These are phyloP conservation scores for Lithosia quadra DNA, from an alignment of 2,888 invertebrate genomes.

Conservation along the genomic window DNA sequence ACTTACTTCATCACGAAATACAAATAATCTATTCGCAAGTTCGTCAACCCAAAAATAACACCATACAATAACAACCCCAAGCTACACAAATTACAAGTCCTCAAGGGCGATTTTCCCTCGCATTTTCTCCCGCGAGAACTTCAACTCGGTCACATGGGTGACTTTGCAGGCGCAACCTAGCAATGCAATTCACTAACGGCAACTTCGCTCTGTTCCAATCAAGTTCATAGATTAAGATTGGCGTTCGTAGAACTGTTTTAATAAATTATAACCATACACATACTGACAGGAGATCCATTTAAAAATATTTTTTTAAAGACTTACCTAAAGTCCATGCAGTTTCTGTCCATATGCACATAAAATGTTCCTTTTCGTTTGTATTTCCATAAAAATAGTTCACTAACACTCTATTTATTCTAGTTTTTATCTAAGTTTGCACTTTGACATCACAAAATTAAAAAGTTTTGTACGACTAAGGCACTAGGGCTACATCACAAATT, in stretches of 20 bases:
- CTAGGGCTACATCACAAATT: conserved; percentile 83
- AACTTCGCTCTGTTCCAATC: conserved; percentile 77
- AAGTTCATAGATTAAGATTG: conserved; percentile 86
- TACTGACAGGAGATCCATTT: conserved; percentile 34
- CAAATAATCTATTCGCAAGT: conserved; percentile 69
- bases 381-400: conserved; percentile 65
- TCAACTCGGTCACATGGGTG: conserved; percentile 65
- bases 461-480: conserved; percentile 81
- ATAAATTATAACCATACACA: conserved; percentile 46
- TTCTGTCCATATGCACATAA: conserved; percentile 74
- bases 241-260: conserved; percentile 68
- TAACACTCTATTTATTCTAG: conserved; percentile 69
- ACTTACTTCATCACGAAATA: conserved; percentile 47
- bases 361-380: conserved; percentile 54
- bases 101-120: conserved; percentile 59
- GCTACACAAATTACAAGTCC: conserved; percentile 43
- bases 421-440: conserved; percentile 79
- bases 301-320: conserved; percentile 48
- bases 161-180: conserved; percentile 73
- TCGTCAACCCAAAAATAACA: conserved; percentile 74
- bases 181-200: conserved; percentile 73
- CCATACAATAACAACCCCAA: conserved; percentile 58
- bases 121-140: conserved; percentile 52
- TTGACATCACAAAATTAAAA: conserved; percentile 77
- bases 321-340: conserved; percentile 73